Percentiles rank a stretch among this genome's conserved stretches.
Conservation (phyloP, 2,113 vertebrate genomes). For the Mus spicilegus region DNA sequence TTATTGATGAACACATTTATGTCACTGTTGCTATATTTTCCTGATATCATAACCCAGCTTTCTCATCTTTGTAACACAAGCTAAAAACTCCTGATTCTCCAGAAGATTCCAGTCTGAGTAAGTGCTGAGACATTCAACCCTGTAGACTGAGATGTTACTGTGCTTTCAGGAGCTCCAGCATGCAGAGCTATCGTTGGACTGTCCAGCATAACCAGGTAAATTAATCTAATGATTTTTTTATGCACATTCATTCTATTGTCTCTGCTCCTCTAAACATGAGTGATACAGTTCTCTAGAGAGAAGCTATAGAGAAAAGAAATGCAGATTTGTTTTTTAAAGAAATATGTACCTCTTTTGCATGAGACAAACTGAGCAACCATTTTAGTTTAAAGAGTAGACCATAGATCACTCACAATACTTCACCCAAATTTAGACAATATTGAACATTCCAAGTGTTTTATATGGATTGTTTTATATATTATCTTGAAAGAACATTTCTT, state of each 20-base stretch:
- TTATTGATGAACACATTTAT: background rate
- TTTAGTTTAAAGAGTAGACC: constrained; percentile 69
- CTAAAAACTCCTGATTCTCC: background rate
- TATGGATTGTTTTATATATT: background rate
- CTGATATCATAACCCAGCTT: background rate
- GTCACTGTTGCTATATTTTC: background rate
- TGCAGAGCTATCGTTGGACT: background rate
- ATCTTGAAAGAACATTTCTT: background rate
- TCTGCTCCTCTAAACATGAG: background rate
- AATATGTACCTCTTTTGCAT: constrained; percentile 76
- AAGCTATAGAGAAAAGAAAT: constrained; percentile 62
- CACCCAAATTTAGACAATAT: constrained; percentile 8
- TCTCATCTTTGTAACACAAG: background rate
- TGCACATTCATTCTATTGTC: background rate
- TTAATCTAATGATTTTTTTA: background rate
- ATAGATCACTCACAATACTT: constrained; percentile 58
- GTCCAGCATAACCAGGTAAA: background rate
- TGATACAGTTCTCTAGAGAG: constrained; percentile 49
- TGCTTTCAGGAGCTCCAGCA: background rate
- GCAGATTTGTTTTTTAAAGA: constrained; percentile 58
- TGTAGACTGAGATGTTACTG: background rate
- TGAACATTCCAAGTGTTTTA: constrained; percentile 56
- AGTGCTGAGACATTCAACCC: background rate
- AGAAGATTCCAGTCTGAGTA: background rate
- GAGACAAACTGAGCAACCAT: constrained; percentile 61